phyloP scores from a whole-genome alignment of 35 echinoderm and acorn worm species.

The Stichopus chloronotus region DNA sequence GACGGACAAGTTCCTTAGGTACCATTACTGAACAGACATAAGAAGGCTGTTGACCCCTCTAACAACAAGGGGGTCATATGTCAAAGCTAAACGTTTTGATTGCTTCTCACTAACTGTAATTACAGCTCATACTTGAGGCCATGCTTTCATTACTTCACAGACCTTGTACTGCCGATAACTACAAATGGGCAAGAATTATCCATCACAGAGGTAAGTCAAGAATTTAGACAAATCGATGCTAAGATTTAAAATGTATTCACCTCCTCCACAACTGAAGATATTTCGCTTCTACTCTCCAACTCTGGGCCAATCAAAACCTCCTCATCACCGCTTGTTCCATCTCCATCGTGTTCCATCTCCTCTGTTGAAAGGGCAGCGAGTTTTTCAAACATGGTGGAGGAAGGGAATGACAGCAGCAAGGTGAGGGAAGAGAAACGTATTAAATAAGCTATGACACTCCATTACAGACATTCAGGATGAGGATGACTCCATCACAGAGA shows the following conservation, averaged over 20 bases:
- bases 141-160: too few relatives aligned
- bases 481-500: not conserved
- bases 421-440: not conserved
- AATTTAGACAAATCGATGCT: not conserved
- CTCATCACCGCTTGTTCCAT: conserved; percentile 9
- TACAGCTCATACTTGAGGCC: too few relatives aligned
- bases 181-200: too few relatives aligned
- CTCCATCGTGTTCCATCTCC: not conserved
- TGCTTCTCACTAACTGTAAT: too few relatives aligned
- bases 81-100: too few relatives aligned
- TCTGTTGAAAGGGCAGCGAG: not conserved
- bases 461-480: not conserved
- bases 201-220: not conserved
- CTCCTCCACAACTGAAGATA: conserved; percentile 62
- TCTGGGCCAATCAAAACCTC: conserved; percentile 87
- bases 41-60: too few relatives aligned
- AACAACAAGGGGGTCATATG: too few relatives aligned
- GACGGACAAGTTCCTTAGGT: too few relatives aligned
- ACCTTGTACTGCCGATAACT: too few relatives aligned
- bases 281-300: conserved; percentile 76
- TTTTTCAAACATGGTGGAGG: not conserved
- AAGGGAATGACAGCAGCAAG: too few relatives aligned
- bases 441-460: not conserved
- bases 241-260: conserved; percentile 33
- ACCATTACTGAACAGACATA: too few relatives aligned